Evolutionary conservation across 1,140 invertebrate species (phyloP), one percentile per base, ranked within the genome.

Genomic region (Zaprionus gabonicus): DNA sequence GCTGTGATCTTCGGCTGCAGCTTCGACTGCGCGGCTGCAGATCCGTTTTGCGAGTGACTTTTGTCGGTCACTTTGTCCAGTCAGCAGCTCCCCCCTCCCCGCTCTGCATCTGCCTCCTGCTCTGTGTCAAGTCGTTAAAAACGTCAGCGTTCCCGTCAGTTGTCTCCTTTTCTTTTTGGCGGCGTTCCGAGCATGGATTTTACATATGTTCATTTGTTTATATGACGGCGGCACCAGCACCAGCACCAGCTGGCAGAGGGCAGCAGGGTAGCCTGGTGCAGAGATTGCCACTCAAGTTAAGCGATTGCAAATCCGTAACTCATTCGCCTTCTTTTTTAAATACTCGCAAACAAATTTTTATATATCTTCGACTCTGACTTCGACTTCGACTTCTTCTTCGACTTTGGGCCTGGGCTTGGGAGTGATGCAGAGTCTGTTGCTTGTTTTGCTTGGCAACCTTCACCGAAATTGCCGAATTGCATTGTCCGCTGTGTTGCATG

Each of bases 281-380:
- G 38, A 87, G 84, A 88, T 88, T 88, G 84, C 78, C 75, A 90
- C 85, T 90, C 81, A 90, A 85, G 57, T 77, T 85, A 88, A 88
- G 76, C 88, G 79, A 91, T 88, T 84, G 82, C 88, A 91, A 91
- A 88, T 91, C 88, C 83, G 88, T 91, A 91, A 91, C 84, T 91
- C 81, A 91, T 82, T 91, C 81, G 74, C 60, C 58, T 68, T 78
- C 67, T 57, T 73, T 77, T 80, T 87, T 71, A 77, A 77, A 77
- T 77, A 73, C 75, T 67, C 58, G 68, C 76, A 79, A 64, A 79
- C 65, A 79, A 71, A 71, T 78, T 66, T 78, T 17, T 69, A 74
- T 67, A 53, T 69, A 67, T 60, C 49, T 70, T 74, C 64, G 25
- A 49, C 63, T 71, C 68, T 25, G 36, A 25, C 15, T 23, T 38